A percentile compares a stretch with the other conserved stretches of the same genome.
phyloP scores from a whole-genome alignment of 2,113 vertebrate species.

The Nycticorax nycticorax region DNA sequence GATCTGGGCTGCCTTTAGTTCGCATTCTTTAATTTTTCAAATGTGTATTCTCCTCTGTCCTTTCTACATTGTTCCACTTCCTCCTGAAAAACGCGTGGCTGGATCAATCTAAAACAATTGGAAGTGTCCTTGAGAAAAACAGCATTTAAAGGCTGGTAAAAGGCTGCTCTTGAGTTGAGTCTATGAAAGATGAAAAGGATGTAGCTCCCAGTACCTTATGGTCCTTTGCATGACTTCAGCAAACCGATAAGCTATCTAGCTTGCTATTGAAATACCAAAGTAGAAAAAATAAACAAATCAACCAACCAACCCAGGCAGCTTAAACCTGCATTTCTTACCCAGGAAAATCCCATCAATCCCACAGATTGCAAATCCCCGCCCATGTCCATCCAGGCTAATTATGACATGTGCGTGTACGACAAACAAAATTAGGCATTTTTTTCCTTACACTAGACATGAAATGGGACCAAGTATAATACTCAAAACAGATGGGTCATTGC shows the following conservation, averaged over 20 bases:
- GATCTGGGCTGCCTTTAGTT: background rate
- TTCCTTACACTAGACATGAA: background rate
- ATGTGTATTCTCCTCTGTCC: background rate
- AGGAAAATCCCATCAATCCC: background rate
- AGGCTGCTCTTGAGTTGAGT: background rate
- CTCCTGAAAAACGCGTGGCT: background rate
- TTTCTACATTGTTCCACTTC: background rate
- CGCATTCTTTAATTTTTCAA: background rate
- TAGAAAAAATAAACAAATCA: background rate
- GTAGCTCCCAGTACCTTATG: background rate
- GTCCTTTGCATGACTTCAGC: background rate
- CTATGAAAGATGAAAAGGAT: background rate
- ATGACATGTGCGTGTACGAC: accelerated
- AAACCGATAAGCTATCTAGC: background rate
- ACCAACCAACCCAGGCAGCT: background rate
- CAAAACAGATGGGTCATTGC: background rate
- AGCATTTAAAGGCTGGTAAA: background rate
- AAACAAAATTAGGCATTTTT: background rate
- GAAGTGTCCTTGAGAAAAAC: background rate
- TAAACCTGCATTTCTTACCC: background rate
- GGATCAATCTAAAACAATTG: background rate
- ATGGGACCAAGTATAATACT: background rate
- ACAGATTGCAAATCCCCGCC: background rate
- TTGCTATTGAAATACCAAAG: background rate
- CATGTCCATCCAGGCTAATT: accelerated